Evolutionary conservation across 1,140 invertebrate species (phyloP), one percentile per base, ranked within the genome.

Genomic region (Hetaerina americana): DNA sequence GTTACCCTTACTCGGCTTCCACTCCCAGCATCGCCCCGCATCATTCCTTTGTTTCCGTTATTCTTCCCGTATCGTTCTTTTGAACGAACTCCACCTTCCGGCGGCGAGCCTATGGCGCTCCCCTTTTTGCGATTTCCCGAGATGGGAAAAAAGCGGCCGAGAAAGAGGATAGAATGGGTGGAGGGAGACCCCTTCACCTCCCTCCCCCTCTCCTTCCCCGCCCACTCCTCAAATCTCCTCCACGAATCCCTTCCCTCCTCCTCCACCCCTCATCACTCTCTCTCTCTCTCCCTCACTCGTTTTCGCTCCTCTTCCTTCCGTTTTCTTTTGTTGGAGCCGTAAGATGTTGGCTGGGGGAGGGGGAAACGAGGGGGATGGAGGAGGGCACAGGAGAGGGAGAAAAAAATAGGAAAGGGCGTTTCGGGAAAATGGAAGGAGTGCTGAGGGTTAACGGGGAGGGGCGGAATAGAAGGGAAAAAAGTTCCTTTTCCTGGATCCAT

Each of bases 271-370:
- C 26, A 40, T 72, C 26, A 28, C 40, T 68, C n/a, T 18, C 71
- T 25, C 26, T 70, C 40, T 27, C 27, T n/a, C n/a, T 70, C 31
- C 28, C 71, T 72, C 70, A 29, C 69, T 66, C 70, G 67, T n/a
- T 31, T 69, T 68, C n/a, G 31, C 49, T 69, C 66, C 73, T 72
- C 25, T 71, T 69, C 75, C 75, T 57, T 57, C 40, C 40, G 40
- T 57, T 57, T 57, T 57, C 40, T 57, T 57, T 18, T 57, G 40
- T 57, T 18, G 18, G 31, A 40, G 72, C 68, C 73, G 71, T 75
- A 71, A 72, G 31, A 66, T 66, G 26, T n/a, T 25, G 66, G n/a
- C 29, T 66, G 31, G 25, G 26, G 25, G 31, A 57, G 49, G 26
- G 22, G 8, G 69, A 5, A 26, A 70, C 0, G 15, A 57, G 49